phyloP scores from a whole-genome alignment of 92 coral and sea anemone genomes.

The Nematostella vectensis region DNA sequence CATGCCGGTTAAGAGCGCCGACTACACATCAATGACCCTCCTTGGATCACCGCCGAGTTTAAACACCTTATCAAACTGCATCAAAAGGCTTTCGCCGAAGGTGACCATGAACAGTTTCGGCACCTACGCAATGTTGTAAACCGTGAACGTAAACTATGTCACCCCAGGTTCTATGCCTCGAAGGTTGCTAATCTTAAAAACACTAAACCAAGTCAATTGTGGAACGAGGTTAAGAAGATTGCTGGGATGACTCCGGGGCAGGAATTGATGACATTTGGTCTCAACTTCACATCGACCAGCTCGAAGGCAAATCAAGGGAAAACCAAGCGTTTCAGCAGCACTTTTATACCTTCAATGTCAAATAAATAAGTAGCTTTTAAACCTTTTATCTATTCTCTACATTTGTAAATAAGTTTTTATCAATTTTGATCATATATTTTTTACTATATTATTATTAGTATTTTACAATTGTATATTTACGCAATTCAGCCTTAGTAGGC shows the following conservation, averaged over 20 bases:
- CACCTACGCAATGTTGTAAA: constrained; percentile 20
- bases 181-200: constrained; percentile 26
- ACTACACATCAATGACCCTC: constrained; percentile 28
- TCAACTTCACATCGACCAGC: constrained; percentile 9
- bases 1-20: no score
- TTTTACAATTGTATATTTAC: no score
- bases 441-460: no score
- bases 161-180: constrained; percentile 14
- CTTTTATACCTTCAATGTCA: no score
- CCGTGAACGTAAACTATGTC: constrained; percentile 29
- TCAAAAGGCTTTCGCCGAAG: constrained; percentile 21
- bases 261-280: no score
- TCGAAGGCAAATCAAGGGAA: constrained; percentile 5
- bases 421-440: no score
- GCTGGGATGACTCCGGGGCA: constrained; percentile 33
- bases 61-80: constrained; percentile 15
- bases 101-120: background rate
- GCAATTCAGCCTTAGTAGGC: no score
- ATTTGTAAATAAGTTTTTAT: no score
- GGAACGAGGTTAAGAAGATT: constrained; percentile 28
- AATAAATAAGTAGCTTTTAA: no score
- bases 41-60: constrained; percentile 36
- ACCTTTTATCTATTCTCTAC: no score
- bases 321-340: no score
- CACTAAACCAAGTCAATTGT: constrained; percentile 30